These are phyloP conservation scores for Propsilocerus akamusi DNA, from an alignment of 1,140 invertebrate genomes.

Conservation along the genomic window DNA sequence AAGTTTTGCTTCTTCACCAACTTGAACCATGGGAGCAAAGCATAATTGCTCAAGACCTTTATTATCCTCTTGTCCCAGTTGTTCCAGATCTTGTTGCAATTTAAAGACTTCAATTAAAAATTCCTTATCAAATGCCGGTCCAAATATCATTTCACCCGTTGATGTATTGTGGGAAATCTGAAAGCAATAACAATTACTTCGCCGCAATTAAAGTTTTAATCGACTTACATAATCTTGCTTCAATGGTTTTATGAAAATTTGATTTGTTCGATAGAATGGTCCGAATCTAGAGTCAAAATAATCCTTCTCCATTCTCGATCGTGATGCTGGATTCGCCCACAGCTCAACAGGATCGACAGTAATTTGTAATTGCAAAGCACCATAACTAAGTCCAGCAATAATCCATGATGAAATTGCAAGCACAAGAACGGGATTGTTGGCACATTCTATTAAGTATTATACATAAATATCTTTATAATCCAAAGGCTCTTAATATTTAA, in stretches of 20 bases:
- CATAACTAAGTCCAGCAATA: slow-evolving; percentile 36
- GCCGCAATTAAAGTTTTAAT: slow-evolving; percentile 4
- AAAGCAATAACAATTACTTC: neutral
- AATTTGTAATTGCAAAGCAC: slow-evolving; percentile 41
- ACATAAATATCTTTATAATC: slow-evolving; percentile 4
- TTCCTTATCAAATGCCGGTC: slow-evolving; percentile 44
- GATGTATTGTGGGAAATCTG: slow-evolving; percentile 15
- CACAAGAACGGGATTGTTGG: slow-evolving; percentile 37
- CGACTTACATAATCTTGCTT: slow-evolving; percentile 15
- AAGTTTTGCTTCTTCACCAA: slow-evolving; percentile 33
- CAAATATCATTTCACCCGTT: slow-evolving; percentile 26
- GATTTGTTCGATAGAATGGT: slow-evolving; percentile 84
- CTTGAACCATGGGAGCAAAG: slow-evolving; percentile 54
- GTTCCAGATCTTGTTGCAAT: slow-evolving; percentile 37
- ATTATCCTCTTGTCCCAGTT: slow-evolving; percentile 25
- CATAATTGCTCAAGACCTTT: slow-evolving; percentile 56
- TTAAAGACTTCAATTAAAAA: slow-evolving; percentile 47
- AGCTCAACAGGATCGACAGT: slow-evolving; percentile 75
- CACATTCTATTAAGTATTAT: slow-evolving; percentile 29
- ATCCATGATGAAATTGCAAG: slow-evolving; percentile 37
- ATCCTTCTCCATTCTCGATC: slow-evolving; percentile 57
- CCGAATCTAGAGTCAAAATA: slow-evolving; percentile 68
- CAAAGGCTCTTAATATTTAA: neutral
- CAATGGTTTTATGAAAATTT: slow-evolving; percentile 42
- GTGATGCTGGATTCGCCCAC: slow-evolving; percentile 64